Evolutionary conservation across 2,888 invertebrate genomes (phyloP).

Genomic region (Polylopha cassiicola): DNA sequence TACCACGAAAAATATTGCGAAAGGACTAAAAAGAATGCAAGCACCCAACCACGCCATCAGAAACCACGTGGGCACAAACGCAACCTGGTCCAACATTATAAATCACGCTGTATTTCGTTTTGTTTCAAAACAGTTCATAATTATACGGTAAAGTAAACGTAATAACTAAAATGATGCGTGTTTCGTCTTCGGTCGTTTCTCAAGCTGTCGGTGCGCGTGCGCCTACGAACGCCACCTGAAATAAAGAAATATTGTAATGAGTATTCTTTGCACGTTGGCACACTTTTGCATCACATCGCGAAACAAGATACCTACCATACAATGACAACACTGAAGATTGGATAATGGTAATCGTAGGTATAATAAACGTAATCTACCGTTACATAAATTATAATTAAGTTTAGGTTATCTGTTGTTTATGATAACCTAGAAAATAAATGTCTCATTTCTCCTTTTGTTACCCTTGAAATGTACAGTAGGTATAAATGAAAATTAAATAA

Average conservation of each 20-base stretch:
- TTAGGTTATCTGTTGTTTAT: too few relatives aligned
- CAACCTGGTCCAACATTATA: conserved; percentile 65
- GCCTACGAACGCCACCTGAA: conserved; percentile 71
- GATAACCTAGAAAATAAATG: too few relatives aligned
- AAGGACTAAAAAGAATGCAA: conserved; percentile 81
- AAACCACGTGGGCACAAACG: conserved; percentile 75
- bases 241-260: conserved; percentile 33
- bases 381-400: too few relatives aligned
- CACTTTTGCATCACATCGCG: conserved; percentile 4
- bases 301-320: not conserved
- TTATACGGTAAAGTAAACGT: conserved; percentile 34
- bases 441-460: too few relatives aligned
- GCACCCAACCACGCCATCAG: conserved; percentile 80
- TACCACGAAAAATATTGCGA: conserved; percentile 80
- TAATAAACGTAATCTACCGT: too few relatives aligned
- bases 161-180: conserved; percentile 34
- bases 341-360: too few relatives aligned
- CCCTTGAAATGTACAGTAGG: too few relatives aligned
- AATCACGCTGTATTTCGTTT: conserved; percentile 30
- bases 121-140: conserved; percentile 48
- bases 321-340: too few relatives aligned
- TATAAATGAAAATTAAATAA: too few relatives aligned
- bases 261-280: conserved; percentile 13
- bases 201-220: conserved; percentile 43
- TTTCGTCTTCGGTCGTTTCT: conserved; percentile 32